Evolutionary conservation across 2,797 vertebrate species (phyloP).

Genomic region (Peromyscus nudipes): DNA sequence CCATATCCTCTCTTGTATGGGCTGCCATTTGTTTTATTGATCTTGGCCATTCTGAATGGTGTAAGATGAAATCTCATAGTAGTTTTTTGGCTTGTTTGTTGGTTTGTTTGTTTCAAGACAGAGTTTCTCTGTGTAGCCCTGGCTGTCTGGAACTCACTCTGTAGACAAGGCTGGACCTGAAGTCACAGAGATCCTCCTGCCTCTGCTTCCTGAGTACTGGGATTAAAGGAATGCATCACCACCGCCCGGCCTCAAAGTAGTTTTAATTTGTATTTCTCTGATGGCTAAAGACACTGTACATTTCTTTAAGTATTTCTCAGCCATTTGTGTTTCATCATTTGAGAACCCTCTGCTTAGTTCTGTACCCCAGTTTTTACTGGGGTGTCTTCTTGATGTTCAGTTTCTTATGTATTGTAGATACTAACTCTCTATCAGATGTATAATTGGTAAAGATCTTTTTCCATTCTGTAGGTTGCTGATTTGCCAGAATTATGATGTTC

Average conservation of each 20-base stretch:
- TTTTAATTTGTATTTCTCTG: background rate
- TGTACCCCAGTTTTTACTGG: background rate
- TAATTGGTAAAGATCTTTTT: background rate
- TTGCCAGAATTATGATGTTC: background rate
- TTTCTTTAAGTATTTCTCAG: background rate
- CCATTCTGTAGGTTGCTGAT: background rate
- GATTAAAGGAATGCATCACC: background rate
- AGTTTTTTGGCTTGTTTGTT: background rate
- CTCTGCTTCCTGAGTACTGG: background rate
- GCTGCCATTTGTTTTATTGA: background rate
- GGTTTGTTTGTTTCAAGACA: background rate
- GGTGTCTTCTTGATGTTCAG: background rate
- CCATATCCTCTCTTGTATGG: background rate
- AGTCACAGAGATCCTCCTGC: background rate
- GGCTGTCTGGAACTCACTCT: background rate
- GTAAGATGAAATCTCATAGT: background rate
- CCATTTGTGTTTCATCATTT: background rate
- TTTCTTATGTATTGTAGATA: background rate
- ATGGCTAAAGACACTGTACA: too few species aligned
- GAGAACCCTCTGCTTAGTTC: background rate
- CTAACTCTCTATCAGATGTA: background rate
- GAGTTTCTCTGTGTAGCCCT: background rate
- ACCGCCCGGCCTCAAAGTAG: background rate
- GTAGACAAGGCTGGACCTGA: background rate
- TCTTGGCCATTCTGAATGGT: background rate